Evolutionary conservation across 2,888 invertebrate genomes (phyloP).

Genomic region (Protodeltote pygarga): DNA sequence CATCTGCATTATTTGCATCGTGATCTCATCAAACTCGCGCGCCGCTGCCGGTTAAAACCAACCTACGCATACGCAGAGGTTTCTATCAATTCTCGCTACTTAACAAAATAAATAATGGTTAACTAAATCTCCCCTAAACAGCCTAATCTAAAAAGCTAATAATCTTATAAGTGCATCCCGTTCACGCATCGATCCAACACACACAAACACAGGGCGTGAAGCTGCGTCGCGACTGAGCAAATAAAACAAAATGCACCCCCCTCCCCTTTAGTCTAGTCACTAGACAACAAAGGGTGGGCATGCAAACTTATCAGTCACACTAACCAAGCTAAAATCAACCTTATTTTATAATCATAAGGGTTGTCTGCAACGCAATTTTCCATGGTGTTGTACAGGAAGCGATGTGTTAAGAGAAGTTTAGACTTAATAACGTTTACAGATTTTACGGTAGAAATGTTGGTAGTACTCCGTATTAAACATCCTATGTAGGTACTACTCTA

Average conservation of each 20-base stretch:
- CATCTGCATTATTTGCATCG: too few relatives aligned
- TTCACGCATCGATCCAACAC: conserved; percentile 63
- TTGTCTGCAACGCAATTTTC: conserved; percentile 25
- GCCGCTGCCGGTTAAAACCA: not conserved
- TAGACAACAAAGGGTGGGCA: conserved; percentile 82
- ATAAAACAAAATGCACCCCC: conserved; percentile 81
- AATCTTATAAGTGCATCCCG: conserved; percentile 58
- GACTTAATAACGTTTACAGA: conserved; percentile 81
- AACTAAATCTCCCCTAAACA: conserved; percentile 23
- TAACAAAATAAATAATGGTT: conserved; percentile 17
- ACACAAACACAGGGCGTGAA: conserved; percentile 48
- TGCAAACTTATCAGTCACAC: conserved; percentile 55
- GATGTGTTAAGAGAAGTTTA: conserved; percentile 79
- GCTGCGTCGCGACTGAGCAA: conserved; percentile 65
- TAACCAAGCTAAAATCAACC: conserved; percentile 43
- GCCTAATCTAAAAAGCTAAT: conserved; percentile 35
- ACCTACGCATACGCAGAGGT: too few relatives aligned
- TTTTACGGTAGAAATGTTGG: conserved; percentile 69
- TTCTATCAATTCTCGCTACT: too few relatives aligned
- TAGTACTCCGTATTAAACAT: conserved; percentile 37
- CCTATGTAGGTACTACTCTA: conserved; percentile 10
- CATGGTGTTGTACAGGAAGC: conserved; percentile 66
- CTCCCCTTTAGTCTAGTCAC: conserved; percentile 73
- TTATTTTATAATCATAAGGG: conserved; percentile 41
- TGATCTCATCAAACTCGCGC: too few relatives aligned